These are phyloP conservation scores for Operophtera brumata DNA, from an alignment of 2,888 invertebrate genomes.

Conservation along the genomic window DNA sequence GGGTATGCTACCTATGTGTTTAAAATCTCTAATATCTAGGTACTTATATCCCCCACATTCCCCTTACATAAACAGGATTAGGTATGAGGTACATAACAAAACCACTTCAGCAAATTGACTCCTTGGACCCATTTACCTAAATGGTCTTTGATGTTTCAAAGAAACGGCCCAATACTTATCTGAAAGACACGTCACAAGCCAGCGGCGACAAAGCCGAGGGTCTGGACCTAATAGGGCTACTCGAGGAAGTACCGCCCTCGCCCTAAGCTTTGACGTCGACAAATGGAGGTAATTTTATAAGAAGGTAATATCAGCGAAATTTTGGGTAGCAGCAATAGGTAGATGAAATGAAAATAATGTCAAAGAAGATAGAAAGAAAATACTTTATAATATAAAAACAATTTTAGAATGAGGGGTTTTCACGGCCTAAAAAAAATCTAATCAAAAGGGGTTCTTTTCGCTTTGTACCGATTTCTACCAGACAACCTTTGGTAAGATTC, in stretches of 20 bases:
- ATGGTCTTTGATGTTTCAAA: conserved; percentile 63
- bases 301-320: conserved; percentile 44
- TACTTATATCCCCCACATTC: background rate
- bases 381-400: too few relatives aligned
- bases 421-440: too few relatives aligned
- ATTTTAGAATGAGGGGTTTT: too few relatives aligned
- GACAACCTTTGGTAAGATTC: too few relatives aligned
- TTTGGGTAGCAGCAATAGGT: conserved; percentile 2
- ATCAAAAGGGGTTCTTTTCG: too few relatives aligned
- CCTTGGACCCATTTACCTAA: conserved; percentile 36
- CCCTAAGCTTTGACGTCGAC: conserved; percentile 61
- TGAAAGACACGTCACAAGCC: conserved; percentile 69
- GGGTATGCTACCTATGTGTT: too few relatives aligned
- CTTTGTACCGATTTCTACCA: too few relatives aligned
- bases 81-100: conserved; percentile 19
- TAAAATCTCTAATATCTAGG: background rate
- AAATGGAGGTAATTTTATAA: conserved; percentile 71
- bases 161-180: conserved; percentile 73
- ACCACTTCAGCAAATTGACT: conserved; percentile 34
- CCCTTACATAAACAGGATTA: conserved; percentile 6
- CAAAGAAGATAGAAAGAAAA: too few relatives aligned
- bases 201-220: conserved; percentile 66
- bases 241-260: conserved; percentile 56
- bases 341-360: too few relatives aligned
- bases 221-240: conserved; percentile 73